A percentile compares a stretch with the other conserved stretches of the same genome.
phyloP scores from a whole-genome alignment of 1,140 invertebrate genomes.

The Drosophila sturtevanti region DNA sequence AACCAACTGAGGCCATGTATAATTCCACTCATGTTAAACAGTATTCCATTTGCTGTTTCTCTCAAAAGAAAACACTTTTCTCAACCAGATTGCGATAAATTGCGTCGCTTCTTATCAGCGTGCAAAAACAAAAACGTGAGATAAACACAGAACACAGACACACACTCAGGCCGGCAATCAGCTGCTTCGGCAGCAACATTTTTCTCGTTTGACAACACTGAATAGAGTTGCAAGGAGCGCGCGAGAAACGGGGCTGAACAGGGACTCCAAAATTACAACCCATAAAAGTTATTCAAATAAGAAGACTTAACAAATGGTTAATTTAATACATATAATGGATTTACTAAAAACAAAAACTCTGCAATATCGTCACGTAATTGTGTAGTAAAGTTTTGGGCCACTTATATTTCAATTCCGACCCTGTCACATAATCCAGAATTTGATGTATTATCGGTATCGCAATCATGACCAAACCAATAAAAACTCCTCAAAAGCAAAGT shows the following conservation, averaged over 20 bases:
- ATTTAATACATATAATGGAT: too few relatives aligned
- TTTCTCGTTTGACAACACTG: neutral
- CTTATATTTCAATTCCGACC: neutral
- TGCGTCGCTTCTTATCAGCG: conserved; percentile 73
- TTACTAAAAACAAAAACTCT: too few relatives aligned
- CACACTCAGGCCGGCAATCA: conserved; percentile 33
- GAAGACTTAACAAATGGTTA: too few relatives aligned
- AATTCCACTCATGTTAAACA: conserved; percentile 67
- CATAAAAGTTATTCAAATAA: too few relatives aligned
- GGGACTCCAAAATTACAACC: too few relatives aligned
- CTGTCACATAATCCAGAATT: too few relatives aligned
- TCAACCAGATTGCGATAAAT: conserved; percentile 41
- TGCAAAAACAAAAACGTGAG: conserved; percentile 59
- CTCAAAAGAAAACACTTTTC: neutral
- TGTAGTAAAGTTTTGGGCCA: too few relatives aligned
- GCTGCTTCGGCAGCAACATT: conserved; percentile 22
- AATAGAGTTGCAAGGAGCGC: neutral
- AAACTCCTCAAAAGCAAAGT: conserved; percentile 30
- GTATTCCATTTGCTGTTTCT: conserved; percentile 30
- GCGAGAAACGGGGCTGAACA: too few relatives aligned
- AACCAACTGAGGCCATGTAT: conserved; percentile 92
- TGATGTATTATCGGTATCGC: neutral
- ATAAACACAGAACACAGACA: conserved; percentile 35
- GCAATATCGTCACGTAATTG: too few relatives aligned
- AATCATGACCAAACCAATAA: conserved; percentile 43